Conservation (phyloP, 1,140 invertebrate genomes). For the Galendromus occidentalis region DNA sequence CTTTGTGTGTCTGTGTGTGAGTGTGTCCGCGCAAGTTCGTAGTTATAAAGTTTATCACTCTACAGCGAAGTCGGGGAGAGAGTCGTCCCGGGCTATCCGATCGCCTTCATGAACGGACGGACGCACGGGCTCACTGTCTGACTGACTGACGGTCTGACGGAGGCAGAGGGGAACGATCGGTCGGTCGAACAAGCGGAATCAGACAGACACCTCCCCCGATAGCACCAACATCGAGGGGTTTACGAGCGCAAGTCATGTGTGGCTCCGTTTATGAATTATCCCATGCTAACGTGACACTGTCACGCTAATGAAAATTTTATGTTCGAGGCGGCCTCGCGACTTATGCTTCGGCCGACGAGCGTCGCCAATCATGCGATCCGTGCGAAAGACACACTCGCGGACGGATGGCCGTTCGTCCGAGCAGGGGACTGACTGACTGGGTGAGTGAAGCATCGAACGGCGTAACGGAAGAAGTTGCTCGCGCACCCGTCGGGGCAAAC, state of each 20-base stretch:
- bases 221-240: not conserved
- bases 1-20: not conserved
- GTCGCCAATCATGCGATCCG: too few relatives aligned
- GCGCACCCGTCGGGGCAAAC: too few relatives aligned
- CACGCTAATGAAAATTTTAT: conserved; percentile 8
- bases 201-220: not conserved
- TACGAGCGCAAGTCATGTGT: not conserved
- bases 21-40: not conserved
- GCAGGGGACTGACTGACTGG: too few relatives aligned
- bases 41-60: conserved; percentile 10
- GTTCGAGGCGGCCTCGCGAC: not conserved
- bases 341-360: too few relatives aligned
- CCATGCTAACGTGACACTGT: conserved; percentile 8
- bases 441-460: too few relatives aligned
- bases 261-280: conserved; percentile 6
- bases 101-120: not conserved
- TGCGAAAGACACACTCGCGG: too few relatives aligned
- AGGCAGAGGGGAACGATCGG: too few relatives aligned
- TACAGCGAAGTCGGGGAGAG: not conserved
- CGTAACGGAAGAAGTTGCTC: too few relatives aligned
- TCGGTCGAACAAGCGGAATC: too few relatives aligned
- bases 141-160: too few relatives aligned
- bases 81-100: not conserved
- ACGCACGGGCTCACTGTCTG: too few relatives aligned
- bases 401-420: too few relatives aligned